Evolutionary conservation across 1,140 invertebrate species (phyloP), one percentile per base, ranked within the genome.

Genomic region (Drosophila sp.): DNA sequence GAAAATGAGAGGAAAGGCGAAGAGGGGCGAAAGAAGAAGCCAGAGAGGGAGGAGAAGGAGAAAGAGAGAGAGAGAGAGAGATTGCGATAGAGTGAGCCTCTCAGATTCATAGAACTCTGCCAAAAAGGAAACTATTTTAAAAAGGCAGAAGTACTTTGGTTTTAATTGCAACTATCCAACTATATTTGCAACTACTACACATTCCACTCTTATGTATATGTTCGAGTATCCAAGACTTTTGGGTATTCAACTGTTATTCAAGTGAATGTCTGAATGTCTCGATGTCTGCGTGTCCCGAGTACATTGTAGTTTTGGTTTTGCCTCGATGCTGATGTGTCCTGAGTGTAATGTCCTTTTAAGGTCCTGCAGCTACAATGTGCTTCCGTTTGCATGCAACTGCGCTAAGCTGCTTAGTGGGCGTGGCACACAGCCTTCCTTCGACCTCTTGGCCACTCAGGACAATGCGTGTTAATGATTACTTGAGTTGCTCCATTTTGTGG

Each of bases 91-190:
- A 25, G 51, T n/a, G n/a, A 18, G 46, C 13, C 18, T 14, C 51
- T 36, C 46, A 38, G 59, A 45, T 36, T 65, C n/a, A 29, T 7
- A 71, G 61, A 59, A 76, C 69, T 80, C 78, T 72, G 78, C 76
- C 78, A 79, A 83, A 87, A 89, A 89, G 78, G 82, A 87, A 87
- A 87, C 83, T 82, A 87, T 87, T 87, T 89, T 82, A 87, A 87
- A 87, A 87, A 87, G 76, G 79, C 78, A 89, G 89, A 89, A 89
- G 76, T 87, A 89, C 82, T 86, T 87, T 89, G 79, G 76, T 84
- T 87, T 87, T 87, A 87, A 87, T 87, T 87, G 82, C 82, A 87
- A 87, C 79, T 67, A 71, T 73, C 67, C 78, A 63, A 53, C 29
- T 43, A 41, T 57, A 54, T 50, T 13, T 51, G 32, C 40, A 29